These are phyloP conservation scores for Ancistrus triradiatus DNA, from an alignment of 2,113 vertebrate species.

Conservation along the genomic window DNA sequence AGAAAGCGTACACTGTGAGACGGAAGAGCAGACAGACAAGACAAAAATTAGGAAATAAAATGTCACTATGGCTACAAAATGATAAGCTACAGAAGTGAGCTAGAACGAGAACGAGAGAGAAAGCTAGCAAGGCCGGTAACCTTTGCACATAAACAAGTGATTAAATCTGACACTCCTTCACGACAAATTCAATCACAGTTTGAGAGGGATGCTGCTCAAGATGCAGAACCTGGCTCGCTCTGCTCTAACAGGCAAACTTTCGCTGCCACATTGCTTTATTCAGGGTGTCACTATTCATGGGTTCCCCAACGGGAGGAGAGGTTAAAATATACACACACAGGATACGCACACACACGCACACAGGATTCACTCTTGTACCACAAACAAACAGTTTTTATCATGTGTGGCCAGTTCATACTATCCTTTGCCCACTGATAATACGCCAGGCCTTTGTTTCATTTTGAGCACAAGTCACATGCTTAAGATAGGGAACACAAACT, in stretches of 20 bases:
- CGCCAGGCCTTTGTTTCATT: too few relatives aligned
- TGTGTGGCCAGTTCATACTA: conserved; percentile 15
- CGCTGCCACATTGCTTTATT: conserved; percentile 45
- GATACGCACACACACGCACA: conserved; percentile 35
- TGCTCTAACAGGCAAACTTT: conserved; percentile 44
- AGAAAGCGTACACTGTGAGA: background rate
- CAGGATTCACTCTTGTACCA: conserved; percentile 16
- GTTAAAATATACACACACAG: conserved; percentile 29
- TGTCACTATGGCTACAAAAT: conserved; percentile 17
- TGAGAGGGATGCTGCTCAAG: conserved; percentile 77
- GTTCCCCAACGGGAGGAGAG: conserved; percentile 40
- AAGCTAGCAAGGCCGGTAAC: conserved; percentile 70
- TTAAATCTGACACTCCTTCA: conserved; percentile 86
- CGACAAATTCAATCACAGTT: conserved; percentile 82
- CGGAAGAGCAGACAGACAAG: background rate
- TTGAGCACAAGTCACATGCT: too few relatives aligned
- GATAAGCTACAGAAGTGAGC: background rate
- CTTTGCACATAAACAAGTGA: conserved; percentile 78
- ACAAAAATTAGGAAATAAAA: conserved; percentile 23
- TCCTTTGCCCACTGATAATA: conserved; percentile 53
- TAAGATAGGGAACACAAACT: too few relatives aligned
- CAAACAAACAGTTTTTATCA: conserved; percentile 27
- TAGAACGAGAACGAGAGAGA: conserved; percentile 15
- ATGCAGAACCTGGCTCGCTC: conserved; percentile 76
- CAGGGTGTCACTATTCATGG: conserved; percentile 42